Conservation (phyloP, 2,113 vertebrate species). For the Antidorcas marsupialis region DNA sequence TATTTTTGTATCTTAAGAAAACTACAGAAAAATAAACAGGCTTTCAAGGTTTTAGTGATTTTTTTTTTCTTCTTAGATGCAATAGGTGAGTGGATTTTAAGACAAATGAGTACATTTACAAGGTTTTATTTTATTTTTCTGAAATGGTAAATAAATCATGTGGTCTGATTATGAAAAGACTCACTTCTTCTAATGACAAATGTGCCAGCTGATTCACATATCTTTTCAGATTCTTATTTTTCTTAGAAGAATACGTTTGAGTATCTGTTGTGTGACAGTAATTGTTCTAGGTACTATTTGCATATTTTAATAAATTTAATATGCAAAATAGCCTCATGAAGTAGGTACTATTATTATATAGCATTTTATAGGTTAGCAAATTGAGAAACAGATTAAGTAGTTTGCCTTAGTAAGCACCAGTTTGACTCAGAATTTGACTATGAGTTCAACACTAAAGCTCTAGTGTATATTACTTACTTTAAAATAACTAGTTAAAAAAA, state of each 20-base stretch:
- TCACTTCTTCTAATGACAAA: neutral
- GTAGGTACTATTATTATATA: neutral
- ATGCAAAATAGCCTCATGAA: neutral
- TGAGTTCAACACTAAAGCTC: too few relatives aligned
- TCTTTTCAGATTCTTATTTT: neutral
- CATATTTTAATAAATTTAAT: neutral
- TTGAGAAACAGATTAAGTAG: neutral
- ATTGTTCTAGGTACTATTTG: neutral
- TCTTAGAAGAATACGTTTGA: neutral
- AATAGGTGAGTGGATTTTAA: neutral
- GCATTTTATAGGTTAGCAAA: neutral
- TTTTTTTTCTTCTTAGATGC: neutral
- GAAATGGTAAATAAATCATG: neutral
- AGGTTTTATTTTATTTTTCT: neutral
- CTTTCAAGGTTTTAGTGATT: neutral
- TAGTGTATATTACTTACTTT: neutral
- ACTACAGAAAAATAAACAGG: neutral
- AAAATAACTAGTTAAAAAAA: neutral
- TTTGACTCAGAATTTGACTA: too few relatives aligned
- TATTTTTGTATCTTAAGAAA: neutral
- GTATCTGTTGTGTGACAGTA: neutral
- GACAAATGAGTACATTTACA: neutral
- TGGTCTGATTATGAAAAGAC: neutral
- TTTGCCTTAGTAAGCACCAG: neutral
- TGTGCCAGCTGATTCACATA: neutral